phyloP scores from a whole-genome alignment of 2,797 vertebrate species.

The Enteromius radiatus region DNA sequence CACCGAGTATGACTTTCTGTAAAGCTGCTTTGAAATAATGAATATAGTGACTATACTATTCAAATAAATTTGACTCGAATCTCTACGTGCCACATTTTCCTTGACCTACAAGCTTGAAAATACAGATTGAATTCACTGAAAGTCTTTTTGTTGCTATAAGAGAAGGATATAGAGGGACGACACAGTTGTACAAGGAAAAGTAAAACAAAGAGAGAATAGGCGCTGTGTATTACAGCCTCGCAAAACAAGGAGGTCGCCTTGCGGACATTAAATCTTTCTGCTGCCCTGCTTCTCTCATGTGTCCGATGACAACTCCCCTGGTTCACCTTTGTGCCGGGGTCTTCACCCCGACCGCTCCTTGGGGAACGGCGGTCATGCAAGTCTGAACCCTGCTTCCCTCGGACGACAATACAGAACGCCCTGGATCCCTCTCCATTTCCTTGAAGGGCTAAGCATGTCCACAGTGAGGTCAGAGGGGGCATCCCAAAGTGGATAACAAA shows the following conservation, averaged over 20 bases:
- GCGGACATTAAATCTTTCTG: slow-evolving; percentile 71
- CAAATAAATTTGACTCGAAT: background rate
- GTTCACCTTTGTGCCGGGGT: slow-evolving; percentile 69
- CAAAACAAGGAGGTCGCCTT: slow-evolving; percentile 70
- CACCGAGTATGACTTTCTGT: background rate
- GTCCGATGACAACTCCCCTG: slow-evolving; percentile 61
- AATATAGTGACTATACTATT: background rate
- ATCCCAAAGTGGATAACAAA: slow-evolving; percentile 79
- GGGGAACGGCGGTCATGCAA: slow-evolving; percentile 78
- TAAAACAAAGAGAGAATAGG: slow-evolving; percentile 66
- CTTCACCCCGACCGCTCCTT: slow-evolving; percentile 73
- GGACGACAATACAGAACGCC: slow-evolving; percentile 71
- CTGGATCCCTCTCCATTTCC: slow-evolving; percentile 79
- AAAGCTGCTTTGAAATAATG: background rate
- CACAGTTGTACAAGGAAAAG: slow-evolving; percentile 55
- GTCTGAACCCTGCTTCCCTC: slow-evolving; percentile 72
- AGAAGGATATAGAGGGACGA: slow-evolving; percentile 47
- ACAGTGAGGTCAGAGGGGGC: slow-evolving; percentile 79
- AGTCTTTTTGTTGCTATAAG: slow-evolving; percentile 44
- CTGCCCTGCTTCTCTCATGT: slow-evolving; percentile 60
- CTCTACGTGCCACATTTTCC: background rate
- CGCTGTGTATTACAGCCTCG: slow-evolving; percentile 67
- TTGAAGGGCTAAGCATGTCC: slow-evolving; percentile 72
- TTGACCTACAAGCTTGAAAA: slow-evolving; percentile 25
- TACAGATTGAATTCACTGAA: slow-evolving; percentile 22